Evolutionary conservation across 2,797 vertebrate genomes (phyloP), one percentile per base, ranked within the genome.

Genomic region (Typhlichthys eigenmanni): DNA sequence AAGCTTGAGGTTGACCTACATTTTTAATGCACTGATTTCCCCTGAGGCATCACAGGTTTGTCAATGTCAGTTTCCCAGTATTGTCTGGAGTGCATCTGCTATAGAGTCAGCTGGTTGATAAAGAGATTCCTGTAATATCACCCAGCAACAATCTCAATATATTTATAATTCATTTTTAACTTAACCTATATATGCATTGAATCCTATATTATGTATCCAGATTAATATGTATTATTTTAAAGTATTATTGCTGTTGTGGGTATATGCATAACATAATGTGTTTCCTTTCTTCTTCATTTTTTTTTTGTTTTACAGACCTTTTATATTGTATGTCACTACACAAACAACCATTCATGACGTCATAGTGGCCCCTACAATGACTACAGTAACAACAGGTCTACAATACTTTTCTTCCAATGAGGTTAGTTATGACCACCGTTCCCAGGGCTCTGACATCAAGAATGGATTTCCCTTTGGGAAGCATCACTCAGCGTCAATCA

Each of bases 351-450:
- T 96, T 84, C 85, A 98, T 87, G 94, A 95, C 86, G 92, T 94
- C 79, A 92, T 97, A 78, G 94, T 95, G 47, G 95, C 95, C 55
- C 95, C 95, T 70, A 95, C 96, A 13, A 94, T 97, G 88, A 94
- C 92, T 80, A 95, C 95, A 57, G 92, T 98, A 77, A 96, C 96
- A 0, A 96, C 96, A 52, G 96, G 96, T 78, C 92, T 96, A 58
- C 93, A 94, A 68, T 96, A 96, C 60, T 89, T 95, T 58, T 94
- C 95, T 71, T 95, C 96, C 60, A 99, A 98, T 68, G 95, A 98
- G 45, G 96, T 95, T 83, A 92, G 91, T 80, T 97, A 98, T 61
- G 80, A 89, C 0, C 88, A 89, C 69, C 60, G 81, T 38, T 64
- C 80, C 13, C 34, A 60, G 0, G 69, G 85, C 55, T 82, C 76